A percentile compares a stretch with the other conserved stretches of the same genome.
Conservation (phyloP, 2,888 invertebrate species). For the Cistogaster globosa region DNA sequence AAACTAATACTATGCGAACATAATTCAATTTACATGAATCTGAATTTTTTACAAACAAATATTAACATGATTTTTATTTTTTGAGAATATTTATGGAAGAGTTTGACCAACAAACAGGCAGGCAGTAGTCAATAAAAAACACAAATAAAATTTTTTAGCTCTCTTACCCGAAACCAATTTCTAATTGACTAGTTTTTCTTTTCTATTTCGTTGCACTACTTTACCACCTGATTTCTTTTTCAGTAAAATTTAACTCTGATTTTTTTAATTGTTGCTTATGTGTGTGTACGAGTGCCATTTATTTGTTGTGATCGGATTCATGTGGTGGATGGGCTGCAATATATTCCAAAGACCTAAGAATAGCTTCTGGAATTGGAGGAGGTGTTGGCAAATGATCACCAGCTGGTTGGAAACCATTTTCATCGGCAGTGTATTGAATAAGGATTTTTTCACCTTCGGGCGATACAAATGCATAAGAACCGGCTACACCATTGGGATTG, state of each 20-base stretch:
- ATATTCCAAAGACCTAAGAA: conserved; percentile 84
- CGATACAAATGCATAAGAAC: conserved; percentile 83
- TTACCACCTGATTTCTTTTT: neutral
- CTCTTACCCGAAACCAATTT: conserved; percentile 43
- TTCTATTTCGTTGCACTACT: conserved; percentile 15
- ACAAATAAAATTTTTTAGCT: conserved; percentile 21
- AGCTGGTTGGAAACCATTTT: conserved; percentile 84
- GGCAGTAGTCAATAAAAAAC: neutral
- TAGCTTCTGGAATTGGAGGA: conserved; percentile 84
- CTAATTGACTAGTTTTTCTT: conserved; percentile 61
- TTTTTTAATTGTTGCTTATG: neutral
- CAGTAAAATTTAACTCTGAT: conserved; percentile 38
- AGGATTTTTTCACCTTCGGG: conserved; percentile 83
- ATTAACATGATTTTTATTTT: conserved; percentile 35
- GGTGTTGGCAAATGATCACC: conserved; percentile 83
- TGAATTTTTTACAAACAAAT: conserved; percentile 35
- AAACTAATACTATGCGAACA: conserved; percentile 60
- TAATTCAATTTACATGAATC: conserved; percentile 11
- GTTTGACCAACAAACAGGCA: conserved; percentile 11
- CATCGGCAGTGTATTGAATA: conserved; percentile 84
- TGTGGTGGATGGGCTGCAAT: conserved; percentile 80
- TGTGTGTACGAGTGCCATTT: neutral
- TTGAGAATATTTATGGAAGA: neutral
- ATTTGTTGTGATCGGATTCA: conserved; percentile 43
- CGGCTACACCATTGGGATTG: conserved; percentile 84